Percentiles rank a stretch among this genome's conserved stretches.
Evolutionary conservation across 2,797 vertebrate species (phyloP).

Genomic region (Gallirallus australis): DNA sequence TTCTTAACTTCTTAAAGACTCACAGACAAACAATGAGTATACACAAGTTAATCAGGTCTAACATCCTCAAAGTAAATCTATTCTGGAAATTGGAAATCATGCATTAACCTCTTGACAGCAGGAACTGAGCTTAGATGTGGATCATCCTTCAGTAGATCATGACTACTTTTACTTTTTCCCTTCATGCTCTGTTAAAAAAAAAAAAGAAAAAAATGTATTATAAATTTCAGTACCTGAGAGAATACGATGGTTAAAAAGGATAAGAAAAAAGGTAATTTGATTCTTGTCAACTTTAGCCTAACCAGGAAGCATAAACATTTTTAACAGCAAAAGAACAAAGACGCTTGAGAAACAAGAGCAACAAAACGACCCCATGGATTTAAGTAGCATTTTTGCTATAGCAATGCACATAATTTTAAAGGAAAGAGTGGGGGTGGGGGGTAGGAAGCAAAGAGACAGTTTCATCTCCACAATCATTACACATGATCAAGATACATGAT

Average conservation of each 20-base stretch:
- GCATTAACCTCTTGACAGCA: constrained; percentile 87
- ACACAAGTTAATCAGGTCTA: neutral
- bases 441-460: rapidly evolving
- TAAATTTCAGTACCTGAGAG: neutral
- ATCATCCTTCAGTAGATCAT: constrained; percentile 95
- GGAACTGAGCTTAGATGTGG: constrained; percentile 93
- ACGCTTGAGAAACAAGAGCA: neutral
- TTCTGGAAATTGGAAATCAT: neutral
- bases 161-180: constrained; percentile 97
- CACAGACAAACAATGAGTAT: neutral
- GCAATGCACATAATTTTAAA: neutral
- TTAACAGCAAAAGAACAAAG: neutral
- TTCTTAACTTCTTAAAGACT: neutral
- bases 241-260: neutral
- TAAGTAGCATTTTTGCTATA: neutral
- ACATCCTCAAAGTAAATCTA: neutral
- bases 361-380: neutral
- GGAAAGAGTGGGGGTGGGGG: neutral
- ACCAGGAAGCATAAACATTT: neutral
- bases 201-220: constrained; percentile 50
- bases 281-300: neutral
- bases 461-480: neutral
- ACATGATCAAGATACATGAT: neutral
- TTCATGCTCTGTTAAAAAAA: constrained; percentile 87
- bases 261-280: neutral